Base-by-base conservation (phyloP, 2,888 invertebrate genomes). In the Dioctria rufipes region DNA sequence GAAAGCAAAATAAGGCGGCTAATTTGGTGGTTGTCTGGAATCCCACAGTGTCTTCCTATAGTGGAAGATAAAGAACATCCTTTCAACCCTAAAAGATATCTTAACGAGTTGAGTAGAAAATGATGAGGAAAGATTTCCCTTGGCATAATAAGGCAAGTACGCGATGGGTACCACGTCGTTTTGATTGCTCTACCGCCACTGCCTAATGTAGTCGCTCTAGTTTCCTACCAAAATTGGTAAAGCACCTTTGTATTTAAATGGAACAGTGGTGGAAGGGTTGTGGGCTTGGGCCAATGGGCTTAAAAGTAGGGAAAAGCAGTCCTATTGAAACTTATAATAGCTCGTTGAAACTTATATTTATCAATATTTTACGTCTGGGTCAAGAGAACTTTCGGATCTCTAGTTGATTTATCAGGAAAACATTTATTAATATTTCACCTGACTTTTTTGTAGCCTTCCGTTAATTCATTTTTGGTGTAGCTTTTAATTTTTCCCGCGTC, bases 71-170 rank as follows among this genome's bases (percentile, higher is more conserved):
- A 75, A 43, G 61, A 75, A 43, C 60, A 75, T 75, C 43, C 75
- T 51, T 39, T 40, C 75, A 75, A 61, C 75, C 60, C 58, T 42
- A 39, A 75, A 58, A 51, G 46, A 75, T 60, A 75, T 61, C 37
- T 61, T 75, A 60, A 75, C 75, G 75, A 75, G 75, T 61, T 75
- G 75, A 75, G 75, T 75, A 61, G 75, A 75, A 75, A 75, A 75
- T 75, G 75, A 75, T 75, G 75, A 75, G 75, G 43, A 75, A 61
- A 75, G 75, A 75, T 75, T 75, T 54, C 60, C 61, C 61, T 46
- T 39, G 60, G 75, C 42, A 40, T 60, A 61, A 60, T 58, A 75
- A 75, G 58, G 43, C 75, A 61, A 61, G 60, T 75, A 40, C 60
- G 61, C 75, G 40, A 60, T 75, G 75, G 73, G 75, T 75, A 75